Conservation (phyloP, 2,797 vertebrate genomes). For the Nothura maculosa region DNA sequence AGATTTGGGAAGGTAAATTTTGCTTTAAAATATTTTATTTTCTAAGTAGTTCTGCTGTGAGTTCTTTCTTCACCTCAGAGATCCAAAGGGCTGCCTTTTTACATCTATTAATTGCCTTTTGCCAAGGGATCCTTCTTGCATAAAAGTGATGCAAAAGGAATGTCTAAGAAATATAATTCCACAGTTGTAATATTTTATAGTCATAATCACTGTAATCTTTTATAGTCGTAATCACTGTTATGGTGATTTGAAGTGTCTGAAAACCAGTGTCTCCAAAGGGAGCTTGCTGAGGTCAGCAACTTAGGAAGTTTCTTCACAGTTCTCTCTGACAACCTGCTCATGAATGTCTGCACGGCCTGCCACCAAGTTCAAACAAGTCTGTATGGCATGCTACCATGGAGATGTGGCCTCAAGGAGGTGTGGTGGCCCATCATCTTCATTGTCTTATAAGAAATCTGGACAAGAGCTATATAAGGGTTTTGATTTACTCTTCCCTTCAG, state of each 20-base stretch:
- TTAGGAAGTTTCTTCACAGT: not conserved
- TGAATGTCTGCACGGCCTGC: rapidly evolving
- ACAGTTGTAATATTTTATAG: not conserved
- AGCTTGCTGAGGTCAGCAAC: not conserved
- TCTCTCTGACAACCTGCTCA: not conserved
- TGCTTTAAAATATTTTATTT: not conserved
- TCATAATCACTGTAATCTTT: not conserved
- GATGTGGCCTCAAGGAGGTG: not conserved
- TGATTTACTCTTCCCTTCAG: not conserved
- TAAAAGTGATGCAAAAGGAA: not conserved
- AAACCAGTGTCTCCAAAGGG: not conserved
- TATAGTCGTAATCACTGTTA: not conserved
- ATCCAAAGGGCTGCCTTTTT: not conserved
- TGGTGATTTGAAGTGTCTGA: not conserved
- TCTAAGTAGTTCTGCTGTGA: not conserved
- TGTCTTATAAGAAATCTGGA: not conserved
- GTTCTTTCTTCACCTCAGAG: not conserved
- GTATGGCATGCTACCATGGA: not conserved
- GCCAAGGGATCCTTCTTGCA: not conserved
- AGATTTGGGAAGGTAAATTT: not conserved
- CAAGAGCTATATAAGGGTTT: not conserved
- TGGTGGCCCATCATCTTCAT: not conserved
- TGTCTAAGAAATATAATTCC: not conserved
- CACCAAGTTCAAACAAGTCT: not conserved
- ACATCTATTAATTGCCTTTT: not conserved